These are phyloP conservation scores for Tetramorium simillimum DNA, from an alignment of 1,140 invertebrate genomes.

Conservation along the genomic window DNA sequence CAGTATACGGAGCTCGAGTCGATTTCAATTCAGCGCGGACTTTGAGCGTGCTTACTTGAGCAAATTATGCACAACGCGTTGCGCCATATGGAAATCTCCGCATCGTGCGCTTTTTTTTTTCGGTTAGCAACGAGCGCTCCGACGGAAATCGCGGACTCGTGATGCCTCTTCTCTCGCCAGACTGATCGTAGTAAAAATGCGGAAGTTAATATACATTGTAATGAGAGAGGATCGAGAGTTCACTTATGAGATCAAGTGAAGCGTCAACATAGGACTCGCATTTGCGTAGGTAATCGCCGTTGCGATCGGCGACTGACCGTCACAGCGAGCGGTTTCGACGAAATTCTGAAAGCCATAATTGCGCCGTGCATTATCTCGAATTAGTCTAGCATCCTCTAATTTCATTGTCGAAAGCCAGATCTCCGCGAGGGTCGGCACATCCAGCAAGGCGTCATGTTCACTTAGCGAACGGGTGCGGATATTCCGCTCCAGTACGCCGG, in stretches of 20 bases:
- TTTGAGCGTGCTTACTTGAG: constrained; percentile 29
- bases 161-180: not conserved
- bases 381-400: constrained; percentile 35
- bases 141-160: not conserved
- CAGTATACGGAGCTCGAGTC: not conserved
- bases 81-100: constrained; percentile 49
- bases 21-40: constrained; percentile 62
- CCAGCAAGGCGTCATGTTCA: not conserved
- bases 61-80: constrained; percentile 68
- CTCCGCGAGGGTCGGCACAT: not conserved
- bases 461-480: constrained; percentile 32
- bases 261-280: not conserved
- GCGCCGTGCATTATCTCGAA: constrained; percentile 1
- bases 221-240: constrained; percentile 8
- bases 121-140: not conserved
- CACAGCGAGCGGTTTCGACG: not conserved
- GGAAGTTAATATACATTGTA: constrained; percentile 35
- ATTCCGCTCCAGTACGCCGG: constrained; percentile 57
- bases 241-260: not conserved
- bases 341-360: constrained; percentile 39
- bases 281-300: not conserved
- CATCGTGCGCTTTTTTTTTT: constrained; percentile 28
- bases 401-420: constrained; percentile 45
- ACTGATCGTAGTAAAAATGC: not conserved
- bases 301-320: constrained; percentile 7